Evolutionary conservation across 1,140 invertebrate genomes (phyloP).

Genomic region (Cylas formicarius): DNA sequence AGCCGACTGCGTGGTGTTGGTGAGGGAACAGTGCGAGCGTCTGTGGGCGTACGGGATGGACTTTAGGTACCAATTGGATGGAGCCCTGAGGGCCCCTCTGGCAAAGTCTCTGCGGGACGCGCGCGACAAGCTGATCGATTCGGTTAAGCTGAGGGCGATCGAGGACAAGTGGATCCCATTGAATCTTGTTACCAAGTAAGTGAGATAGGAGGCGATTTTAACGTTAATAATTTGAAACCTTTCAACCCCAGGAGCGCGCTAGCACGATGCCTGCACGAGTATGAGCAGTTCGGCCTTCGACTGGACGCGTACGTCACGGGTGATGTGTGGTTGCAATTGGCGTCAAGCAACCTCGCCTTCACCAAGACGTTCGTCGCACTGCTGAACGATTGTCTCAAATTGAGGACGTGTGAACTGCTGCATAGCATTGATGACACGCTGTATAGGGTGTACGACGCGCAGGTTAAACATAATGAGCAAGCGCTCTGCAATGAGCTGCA

Average conservation of each 20-base stretch:
- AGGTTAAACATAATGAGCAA: constrained; percentile 56
- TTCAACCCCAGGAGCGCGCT: too few species aligned
- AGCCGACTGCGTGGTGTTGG: constrained; percentile 70
- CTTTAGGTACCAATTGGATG: constrained; percentile 66
- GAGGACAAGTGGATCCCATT: constrained; percentile 68
- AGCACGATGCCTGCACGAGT: constrained; percentile 53
- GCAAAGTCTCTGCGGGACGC: constrained; percentile 56
- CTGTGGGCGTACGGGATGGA: constrained; percentile 68
- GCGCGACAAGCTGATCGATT: constrained; percentile 67
- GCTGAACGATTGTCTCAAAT: constrained; percentile 60
- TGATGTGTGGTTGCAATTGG: constrained; percentile 61
- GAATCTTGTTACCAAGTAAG: constrained; percentile 51
- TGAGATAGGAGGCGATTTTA: too few species aligned
- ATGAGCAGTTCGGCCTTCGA: constrained; percentile 49
- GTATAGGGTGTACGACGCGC: constrained; percentile 56
- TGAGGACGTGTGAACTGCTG: constrained; percentile 58
- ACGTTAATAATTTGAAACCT: too few species aligned
- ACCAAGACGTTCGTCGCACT: constrained; percentile 59
- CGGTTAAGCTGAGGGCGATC: constrained; percentile 57
- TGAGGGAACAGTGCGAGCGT: constrained; percentile 36
- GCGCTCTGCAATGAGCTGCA: constrained; percentile 52
- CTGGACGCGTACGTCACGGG: constrained; percentile 51
- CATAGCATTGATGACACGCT: constrained; percentile 56
- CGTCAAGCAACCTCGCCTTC: constrained; percentile 63
- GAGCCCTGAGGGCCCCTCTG: constrained; percentile 57